Percentiles rank a stretch among this genome's conserved stretches.
phyloP scores from a whole-genome alignment of 1,140 invertebrate species.

The Nautilus pompilius region DNA sequence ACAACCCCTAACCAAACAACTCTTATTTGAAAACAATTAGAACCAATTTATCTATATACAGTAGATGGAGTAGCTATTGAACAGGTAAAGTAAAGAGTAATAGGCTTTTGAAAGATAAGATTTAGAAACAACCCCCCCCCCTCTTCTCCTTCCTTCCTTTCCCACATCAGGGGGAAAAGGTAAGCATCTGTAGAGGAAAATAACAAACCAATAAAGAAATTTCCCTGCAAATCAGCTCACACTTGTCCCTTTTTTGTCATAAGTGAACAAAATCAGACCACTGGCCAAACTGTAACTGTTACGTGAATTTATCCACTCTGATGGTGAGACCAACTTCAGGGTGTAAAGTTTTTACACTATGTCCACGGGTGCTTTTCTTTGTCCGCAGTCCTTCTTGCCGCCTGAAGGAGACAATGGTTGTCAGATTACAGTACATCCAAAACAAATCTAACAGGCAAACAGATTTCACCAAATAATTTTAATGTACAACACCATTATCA shows the following conservation, averaged over 20 bases:
- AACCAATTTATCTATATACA: too few relatives aligned
- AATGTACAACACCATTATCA: not conserved
- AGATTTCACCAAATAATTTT: not conserved
- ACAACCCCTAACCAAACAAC: too few relatives aligned
- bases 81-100: too few relatives aligned
- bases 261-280: not conserved
- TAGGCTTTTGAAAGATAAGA: too few relatives aligned
- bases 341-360: constrained; percentile 8
- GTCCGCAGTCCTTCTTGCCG: constrained; percentile 18
- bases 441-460: not conserved
- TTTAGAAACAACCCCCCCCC: not conserved
- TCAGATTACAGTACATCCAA: not conserved
- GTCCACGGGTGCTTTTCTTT: constrained; percentile 7
- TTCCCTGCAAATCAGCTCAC: too few relatives aligned
- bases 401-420: constrained; percentile 9
- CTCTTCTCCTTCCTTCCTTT: not conserved
- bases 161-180: too few relatives aligned
- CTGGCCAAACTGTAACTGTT: constrained; percentile 2
- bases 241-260: too few relatives aligned
- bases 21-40: too few relatives aligned
- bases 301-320: constrained; percentile 39
- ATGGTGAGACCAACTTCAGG: constrained; percentile 38
- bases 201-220: too few relatives aligned
- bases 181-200: too few relatives aligned
- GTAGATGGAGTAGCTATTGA: too few relatives aligned